Evolutionary conservation across 2,888 invertebrate species (phyloP).

Genomic region (Machimus rusticus): DNA sequence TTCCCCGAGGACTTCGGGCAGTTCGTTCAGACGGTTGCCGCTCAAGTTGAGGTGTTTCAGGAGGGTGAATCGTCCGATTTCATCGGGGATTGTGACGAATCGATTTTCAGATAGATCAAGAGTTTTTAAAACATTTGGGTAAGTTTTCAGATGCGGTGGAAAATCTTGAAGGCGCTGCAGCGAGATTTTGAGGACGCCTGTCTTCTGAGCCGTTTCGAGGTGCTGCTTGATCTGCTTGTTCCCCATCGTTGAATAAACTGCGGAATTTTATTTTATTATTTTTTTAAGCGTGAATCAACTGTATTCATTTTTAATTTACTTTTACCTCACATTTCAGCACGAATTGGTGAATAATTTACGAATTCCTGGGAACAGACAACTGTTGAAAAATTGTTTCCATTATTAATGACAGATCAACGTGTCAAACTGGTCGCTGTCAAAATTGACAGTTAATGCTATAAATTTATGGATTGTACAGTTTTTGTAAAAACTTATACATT

Average conservation of each 20-base stretch:
- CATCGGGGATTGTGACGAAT: conserved; percentile 78
- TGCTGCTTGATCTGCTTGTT: conserved; percentile 90
- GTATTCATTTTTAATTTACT: background rate
- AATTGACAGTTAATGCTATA: background rate
- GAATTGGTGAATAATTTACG: background rate
- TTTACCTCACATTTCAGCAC: background rate
- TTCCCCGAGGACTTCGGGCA: conserved; percentile 74
- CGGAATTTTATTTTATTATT: background rate
- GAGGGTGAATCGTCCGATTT: conserved; percentile 76
- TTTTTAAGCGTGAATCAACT: background rate
- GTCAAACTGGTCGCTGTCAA: background rate
- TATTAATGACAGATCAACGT: background rate
- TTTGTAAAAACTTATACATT: background rate
- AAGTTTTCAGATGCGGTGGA: conserved; percentile 72
- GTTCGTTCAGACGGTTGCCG: conserved; percentile 79
- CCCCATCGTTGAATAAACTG: conserved; percentile 71
- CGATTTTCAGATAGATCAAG: conserved; percentile 94
- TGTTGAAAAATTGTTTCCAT: background rate
- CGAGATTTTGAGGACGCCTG: conserved; percentile 90
- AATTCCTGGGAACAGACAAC: background rate
- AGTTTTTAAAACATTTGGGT: conserved; percentile 78
- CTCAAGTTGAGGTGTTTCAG: conserved; percentile 79
- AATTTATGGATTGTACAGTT: background rate
- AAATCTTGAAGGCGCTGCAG: conserved; percentile 82
- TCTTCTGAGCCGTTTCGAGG: conserved; percentile 93